Base-by-base conservation (phyloP, 2,113 vertebrate species). In the Actinemys pallida region DNA sequence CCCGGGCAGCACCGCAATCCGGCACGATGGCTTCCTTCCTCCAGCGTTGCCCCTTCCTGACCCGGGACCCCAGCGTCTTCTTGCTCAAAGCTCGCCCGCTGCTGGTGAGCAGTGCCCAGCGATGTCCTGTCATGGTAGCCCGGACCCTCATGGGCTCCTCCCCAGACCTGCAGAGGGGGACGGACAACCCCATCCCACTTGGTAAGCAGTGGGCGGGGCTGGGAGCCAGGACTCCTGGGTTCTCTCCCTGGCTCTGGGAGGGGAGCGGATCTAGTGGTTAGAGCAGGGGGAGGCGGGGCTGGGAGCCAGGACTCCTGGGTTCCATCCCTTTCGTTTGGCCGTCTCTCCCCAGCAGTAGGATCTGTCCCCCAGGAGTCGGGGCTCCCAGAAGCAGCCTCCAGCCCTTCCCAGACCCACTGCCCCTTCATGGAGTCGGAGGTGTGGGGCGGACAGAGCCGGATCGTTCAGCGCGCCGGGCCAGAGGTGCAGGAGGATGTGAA, bases 11-110 rank as follows among this genome's bases (percentile, higher is more conserved):
- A 93, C 87, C 75, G 87, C 85, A 95, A 97, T 95, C 97, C 96
- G 95, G 95, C 87, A 92, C 83, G 89, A 99, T 99, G 99, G 98
- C 98, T 85, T 98, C 98, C 81, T 97, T 99, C 86, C 97, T 99
- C 69, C 99, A 99, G 93, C 98, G 98, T 97, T 99, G 99, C 90
- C 99, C 99, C 25, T 99, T 98, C 89, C 93, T 99, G 57, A 98
- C 98, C 96, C 95, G 98, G 0, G 96, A 95, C 39, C 98, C 98
- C 5, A 94, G 95, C 39, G 96, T 96, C 1, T 95, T 98, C 93
- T 88, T 99, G 57, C 96, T 98, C 84, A 97, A 96, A 89, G 95
- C 98, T 1, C 97, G 97, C 5, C 94, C 96, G 0, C n/a, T 97
- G 45, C 91, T 98, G 95, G 53, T 98, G 85, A 98, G 97, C 84